phyloP scores from a whole-genome alignment of 2,797 vertebrate species.

The Peromyscus aztecus region DNA sequence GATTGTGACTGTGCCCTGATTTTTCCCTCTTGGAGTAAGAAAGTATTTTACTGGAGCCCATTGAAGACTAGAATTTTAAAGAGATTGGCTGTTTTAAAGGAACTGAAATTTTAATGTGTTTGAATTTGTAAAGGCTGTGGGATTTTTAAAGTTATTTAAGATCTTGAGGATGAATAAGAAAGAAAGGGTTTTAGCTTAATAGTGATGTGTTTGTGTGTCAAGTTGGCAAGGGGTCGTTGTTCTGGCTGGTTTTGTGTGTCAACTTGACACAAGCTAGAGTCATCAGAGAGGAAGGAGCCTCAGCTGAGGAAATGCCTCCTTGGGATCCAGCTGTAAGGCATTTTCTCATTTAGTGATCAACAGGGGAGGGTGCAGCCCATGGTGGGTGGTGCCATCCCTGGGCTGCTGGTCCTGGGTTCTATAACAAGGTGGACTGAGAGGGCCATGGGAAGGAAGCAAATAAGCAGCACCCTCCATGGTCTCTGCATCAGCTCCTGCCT shows the following conservation, averaged over 20 bases:
- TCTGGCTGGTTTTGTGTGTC: neutral
- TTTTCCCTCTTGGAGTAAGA: neutral
- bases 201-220: neutral
- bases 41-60: neutral
- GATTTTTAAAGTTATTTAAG: neutral
- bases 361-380: neutral
- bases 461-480: neutral
- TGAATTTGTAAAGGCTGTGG: neutral
- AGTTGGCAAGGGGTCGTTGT: neutral
- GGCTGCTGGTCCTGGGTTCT: neutral
- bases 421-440: neutral
- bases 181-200: neutral
- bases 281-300: neutral
- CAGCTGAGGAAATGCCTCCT: neutral
- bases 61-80: neutral
- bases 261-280: neutral
- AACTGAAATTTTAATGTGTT: neutral
- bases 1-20: neutral
- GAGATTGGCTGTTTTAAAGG: neutral
- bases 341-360: neutral
- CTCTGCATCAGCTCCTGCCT: neutral
- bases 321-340: neutral
- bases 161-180: neutral
- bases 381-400: neutral
- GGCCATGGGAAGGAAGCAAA: neutral